Conservation (phyloP, 2,888 invertebrate species). For the Aleiodes leptofemur region DNA sequence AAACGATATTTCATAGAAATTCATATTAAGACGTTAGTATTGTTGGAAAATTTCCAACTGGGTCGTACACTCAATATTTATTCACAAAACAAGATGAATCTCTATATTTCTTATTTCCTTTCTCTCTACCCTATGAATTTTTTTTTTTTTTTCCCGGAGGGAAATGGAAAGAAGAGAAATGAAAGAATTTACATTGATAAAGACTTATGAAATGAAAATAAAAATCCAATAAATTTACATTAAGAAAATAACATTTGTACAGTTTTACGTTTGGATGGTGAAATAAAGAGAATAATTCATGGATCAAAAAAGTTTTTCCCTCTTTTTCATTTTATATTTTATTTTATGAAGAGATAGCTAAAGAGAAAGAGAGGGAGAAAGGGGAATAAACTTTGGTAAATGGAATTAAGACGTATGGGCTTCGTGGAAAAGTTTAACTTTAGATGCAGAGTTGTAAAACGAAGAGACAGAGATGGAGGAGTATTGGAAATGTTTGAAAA, state of each 20-base stretch:
- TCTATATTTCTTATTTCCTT: background rate
- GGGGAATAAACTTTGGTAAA: constrained; percentile 56
- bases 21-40: constrained; percentile 25
- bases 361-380: background rate
- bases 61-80: constrained; percentile 11
- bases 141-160: no score
- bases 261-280: constrained; percentile 4
- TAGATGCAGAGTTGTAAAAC: constrained; percentile 47
- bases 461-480: constrained; percentile 30
- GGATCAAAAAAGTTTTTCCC: constrained; percentile 2
- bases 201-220: background rate
- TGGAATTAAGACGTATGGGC: constrained; percentile 61
- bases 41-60: constrained; percentile 25
- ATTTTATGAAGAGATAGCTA: constrained; percentile 10
- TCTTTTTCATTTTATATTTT: constrained; percentile 19
- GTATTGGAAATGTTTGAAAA: constrained; percentile 3
- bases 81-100: constrained; percentile 10
- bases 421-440: constrained; percentile 57
- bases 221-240: constrained; percentile 25
- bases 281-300: constrained; percentile 46
- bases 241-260: background rate
- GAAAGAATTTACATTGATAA: constrained; percentile 4
- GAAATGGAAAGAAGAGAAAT: background rate
- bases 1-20: constrained; percentile 11
- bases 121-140: background rate